Percentiles rank a stretch among this genome's conserved stretches.
phyloP scores from a whole-genome alignment of 2,888 invertebrate species.

The Callosobruchus maculatus region DNA sequence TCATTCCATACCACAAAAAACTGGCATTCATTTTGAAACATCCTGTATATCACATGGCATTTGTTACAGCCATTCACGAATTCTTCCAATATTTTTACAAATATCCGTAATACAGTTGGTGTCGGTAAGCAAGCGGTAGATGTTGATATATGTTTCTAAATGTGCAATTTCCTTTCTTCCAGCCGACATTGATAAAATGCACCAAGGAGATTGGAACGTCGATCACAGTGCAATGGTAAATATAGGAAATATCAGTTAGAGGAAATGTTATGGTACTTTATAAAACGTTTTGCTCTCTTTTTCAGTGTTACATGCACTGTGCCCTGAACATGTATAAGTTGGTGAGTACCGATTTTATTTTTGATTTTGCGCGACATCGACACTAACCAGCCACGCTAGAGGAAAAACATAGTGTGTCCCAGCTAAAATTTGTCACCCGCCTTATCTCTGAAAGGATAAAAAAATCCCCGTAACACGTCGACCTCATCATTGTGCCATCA shows the following conservation, averaged over 20 bases:
- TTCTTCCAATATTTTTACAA: not conserved
- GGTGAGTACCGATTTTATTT: constrained; percentile 37
- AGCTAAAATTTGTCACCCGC: no score
- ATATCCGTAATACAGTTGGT: not conserved
- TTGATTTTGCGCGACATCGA: not conserved
- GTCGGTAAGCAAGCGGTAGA: not conserved
- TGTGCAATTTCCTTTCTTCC: constrained; percentile 14
- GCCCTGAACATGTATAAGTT: constrained; percentile 53
- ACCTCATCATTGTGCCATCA: no score
- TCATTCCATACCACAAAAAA: no score
- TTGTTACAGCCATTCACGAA: not conserved
- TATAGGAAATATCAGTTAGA: constrained; percentile 1
- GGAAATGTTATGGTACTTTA: not conserved
- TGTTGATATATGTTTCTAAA: not conserved
- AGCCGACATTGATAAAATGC: constrained; percentile 40
- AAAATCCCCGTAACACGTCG: no score
- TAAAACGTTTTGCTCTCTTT: constrained; percentile 9
- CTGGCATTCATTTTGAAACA: no score
- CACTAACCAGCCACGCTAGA: no score
- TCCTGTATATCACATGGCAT: not conserved
- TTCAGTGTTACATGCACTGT: constrained; percentile 55
- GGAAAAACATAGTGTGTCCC: no score
- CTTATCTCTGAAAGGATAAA: no score
- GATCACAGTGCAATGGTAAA: constrained; percentile 33
- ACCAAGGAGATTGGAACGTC: constrained; percentile 35